Conservation (phyloP, 2,113 vertebrate species). For the Procavia capensis region DNA sequence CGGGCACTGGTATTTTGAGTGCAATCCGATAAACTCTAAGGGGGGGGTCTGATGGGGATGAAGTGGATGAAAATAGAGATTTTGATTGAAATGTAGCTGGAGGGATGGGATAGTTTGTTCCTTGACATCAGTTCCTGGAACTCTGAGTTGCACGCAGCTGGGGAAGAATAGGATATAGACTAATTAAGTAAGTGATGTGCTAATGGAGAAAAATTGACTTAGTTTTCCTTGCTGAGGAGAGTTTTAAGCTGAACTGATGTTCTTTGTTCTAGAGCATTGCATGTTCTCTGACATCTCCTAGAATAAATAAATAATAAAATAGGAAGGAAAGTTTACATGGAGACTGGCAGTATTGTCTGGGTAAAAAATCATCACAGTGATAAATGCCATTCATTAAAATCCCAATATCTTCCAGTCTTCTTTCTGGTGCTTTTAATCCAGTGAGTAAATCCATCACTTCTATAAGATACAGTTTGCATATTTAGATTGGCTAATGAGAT, state of each 20-base stretch:
- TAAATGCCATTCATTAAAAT: not conserved
- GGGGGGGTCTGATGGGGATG: not conserved
- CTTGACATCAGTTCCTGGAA: constrained; percentile 6
- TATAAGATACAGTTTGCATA: not conserved
- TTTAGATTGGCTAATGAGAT: not conserved
- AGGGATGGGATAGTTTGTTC: not conserved
- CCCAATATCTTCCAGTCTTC: not conserved
- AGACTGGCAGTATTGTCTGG: no score
- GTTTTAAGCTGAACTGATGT: not conserved
- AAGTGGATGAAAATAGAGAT: not conserved
- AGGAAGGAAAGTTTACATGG: no score
- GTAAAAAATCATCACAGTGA: no score
- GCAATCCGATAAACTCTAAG: not conserved
- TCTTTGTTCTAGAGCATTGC: not conserved
- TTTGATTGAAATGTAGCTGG: not conserved
- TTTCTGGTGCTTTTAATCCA: not conserved
- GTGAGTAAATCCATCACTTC: not conserved
- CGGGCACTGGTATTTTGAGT: not conserved
- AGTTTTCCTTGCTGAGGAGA: not conserved
- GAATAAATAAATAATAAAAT: no score
- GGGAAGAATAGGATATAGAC: not conserved
- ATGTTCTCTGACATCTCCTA: not conserved
- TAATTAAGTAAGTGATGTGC: constrained; percentile 15
- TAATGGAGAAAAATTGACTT: not conserved
- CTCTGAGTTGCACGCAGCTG: not conserved